Conservation (phyloP, 2,797 vertebrate species). For the Muscicapa striata region DNA sequence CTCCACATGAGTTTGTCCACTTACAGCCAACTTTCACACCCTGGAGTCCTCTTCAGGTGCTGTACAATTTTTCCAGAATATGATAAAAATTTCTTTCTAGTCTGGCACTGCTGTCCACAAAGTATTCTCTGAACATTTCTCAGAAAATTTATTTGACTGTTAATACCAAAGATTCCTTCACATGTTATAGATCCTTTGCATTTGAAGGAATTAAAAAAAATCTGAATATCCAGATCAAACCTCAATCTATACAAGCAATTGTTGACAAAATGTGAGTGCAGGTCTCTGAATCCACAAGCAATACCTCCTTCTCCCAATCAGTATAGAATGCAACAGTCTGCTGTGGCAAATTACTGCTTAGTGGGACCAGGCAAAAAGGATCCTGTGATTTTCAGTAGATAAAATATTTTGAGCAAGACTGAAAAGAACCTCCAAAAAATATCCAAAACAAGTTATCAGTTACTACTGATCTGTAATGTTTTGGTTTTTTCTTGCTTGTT, state of each 20-base stretch:
- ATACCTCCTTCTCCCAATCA: background rate
- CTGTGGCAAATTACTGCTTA: background rate
- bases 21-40: background rate
- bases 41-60: background rate
- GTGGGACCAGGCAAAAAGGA: background rate
- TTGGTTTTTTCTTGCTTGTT: background rate
- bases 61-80: background rate
- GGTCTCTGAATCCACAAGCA: background rate
- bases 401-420: background rate
- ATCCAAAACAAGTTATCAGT: background rate
- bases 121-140: background rate
- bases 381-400: background rate
- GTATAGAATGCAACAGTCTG: background rate
- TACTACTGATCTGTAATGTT: background rate
- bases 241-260: background rate
- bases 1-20: background rate
- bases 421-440: rapidly evolving
- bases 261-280: background rate
- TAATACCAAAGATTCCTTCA: background rate
- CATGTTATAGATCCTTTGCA: background rate
- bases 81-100: background rate
- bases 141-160: background rate
- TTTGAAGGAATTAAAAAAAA: background rate
- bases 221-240: background rate
- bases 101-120: background rate